Percentiles rank a stretch among this genome's conserved stretches.
These are phyloP conservation scores for Myzus persicae DNA, from an alignment of 1,140 invertebrate species.

Conservation along the genomic window DNA sequence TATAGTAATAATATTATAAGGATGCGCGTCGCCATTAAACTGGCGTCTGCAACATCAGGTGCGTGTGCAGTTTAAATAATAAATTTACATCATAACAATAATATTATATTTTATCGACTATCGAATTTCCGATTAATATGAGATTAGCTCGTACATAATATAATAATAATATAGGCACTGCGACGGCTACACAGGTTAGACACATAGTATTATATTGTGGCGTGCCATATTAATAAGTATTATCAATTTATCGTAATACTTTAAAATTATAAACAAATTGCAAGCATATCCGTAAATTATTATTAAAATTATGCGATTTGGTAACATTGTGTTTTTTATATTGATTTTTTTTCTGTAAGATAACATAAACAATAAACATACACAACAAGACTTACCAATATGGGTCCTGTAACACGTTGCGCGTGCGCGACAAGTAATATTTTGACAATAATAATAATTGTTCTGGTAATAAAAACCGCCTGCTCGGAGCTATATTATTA, in stretches of 20 bases:
- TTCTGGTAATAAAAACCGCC: neutral
- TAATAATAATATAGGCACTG: no score
- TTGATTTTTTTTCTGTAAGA: neutral
- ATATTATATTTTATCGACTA: neutral
- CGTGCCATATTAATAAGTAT: neutral
- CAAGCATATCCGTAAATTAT: neutral
- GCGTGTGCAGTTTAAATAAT: neutral
- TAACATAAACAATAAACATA: neutral
- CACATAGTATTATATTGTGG: neutral
- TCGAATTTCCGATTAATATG: neutral
- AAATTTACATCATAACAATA: neutral
- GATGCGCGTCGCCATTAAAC: neutral
- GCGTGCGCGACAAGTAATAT: neutral
- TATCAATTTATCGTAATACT: neutral
- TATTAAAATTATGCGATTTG: neutral
- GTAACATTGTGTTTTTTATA: neutral
- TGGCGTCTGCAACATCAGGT: neutral
- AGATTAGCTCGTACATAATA: neutral
- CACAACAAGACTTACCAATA: no score
- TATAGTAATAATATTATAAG: neutral
- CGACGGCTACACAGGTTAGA: neutral
- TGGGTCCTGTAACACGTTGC: no score
- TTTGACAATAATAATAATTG: neutral
- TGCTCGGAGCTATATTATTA: neutral
- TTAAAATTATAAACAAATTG: neutral